phyloP scores from a whole-genome alignment of 2,888 invertebrate species.

The Oscheius myriophilus region DNA sequence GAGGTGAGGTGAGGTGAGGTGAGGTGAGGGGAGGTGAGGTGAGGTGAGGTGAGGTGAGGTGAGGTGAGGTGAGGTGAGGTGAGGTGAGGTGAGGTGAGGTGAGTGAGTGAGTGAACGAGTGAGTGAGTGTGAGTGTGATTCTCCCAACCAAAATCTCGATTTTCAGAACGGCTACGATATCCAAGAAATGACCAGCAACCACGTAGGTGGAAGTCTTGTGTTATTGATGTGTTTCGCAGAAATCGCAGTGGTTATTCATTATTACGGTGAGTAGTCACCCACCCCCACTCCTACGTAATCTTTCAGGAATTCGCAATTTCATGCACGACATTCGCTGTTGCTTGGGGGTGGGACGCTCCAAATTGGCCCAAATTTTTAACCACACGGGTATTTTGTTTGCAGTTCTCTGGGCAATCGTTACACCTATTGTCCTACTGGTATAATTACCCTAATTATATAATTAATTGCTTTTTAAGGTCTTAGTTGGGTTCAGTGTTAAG shows the following conservation, averaged over 20 bases:
- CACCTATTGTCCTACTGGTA: conserved; percentile 8
- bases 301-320: conserved; percentile 21
- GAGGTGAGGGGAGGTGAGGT: too few species aligned
- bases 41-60: too few species aligned
- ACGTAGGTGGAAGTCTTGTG: conserved; percentile 9
- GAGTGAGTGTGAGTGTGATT: too few species aligned
- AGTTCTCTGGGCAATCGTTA: conserved; percentile 9
- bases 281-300: background rate
- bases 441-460: background rate
- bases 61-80: too few species aligned
- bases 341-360: background rate
- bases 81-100: too few species aligned
- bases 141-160: too few species aligned
- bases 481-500: background rate
- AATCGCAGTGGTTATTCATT: conserved; percentile 20
- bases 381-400: conserved; percentile 15
- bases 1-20: too few species aligned
- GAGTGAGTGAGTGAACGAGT: too few species aligned
- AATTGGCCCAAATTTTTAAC: conserved; percentile 2
- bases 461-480: background rate
- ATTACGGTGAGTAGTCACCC: conserved; percentile 17
- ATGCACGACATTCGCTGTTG: conserved; percentile 13
- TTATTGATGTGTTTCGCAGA: conserved; percentile 15
- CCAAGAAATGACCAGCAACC: conserved; percentile 1
- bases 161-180: conserved; percentile 22